These are phyloP conservation scores for Schizopygopsis malacanthus DNA, from an alignment of 2,797 vertebrate species.

Conservation along the genomic window DNA sequence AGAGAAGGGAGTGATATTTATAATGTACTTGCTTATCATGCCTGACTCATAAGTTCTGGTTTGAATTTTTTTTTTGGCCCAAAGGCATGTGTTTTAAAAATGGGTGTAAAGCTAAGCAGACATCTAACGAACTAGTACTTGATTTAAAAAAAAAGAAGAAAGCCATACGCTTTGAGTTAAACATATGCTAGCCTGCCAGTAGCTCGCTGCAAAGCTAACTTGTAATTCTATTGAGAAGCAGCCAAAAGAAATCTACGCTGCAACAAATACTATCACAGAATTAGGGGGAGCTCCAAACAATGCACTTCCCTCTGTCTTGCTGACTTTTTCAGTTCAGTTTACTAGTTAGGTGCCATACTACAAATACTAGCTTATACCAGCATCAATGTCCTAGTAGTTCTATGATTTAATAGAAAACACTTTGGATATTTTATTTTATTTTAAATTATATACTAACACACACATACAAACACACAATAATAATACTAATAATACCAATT, in stretches of 20 bases:
- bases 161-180: conserved; percentile 3
- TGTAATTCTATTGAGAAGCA: conserved; percentile 8
- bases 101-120: conserved; percentile 8
- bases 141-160: background rate
- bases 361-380: background rate
- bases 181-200: conserved; percentile 23
- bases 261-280: conserved; percentile 1
- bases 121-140: background rate
- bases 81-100: conserved; percentile 22
- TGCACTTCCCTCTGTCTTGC: background rate
- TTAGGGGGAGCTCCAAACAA: background rate
- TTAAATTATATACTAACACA: background rate
- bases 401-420: background rate
- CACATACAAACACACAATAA: background rate
- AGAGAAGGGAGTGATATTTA: conserved; percentile 9
- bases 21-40: conserved; percentile 20
- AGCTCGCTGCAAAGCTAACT: conserved; percentile 12
- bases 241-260: background rate
- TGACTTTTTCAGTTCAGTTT: conserved; percentile 40
- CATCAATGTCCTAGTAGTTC: background rate
- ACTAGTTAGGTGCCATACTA: background rate
- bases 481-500: background rate
- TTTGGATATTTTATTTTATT: background rate
- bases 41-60: conserved; percentile 23
- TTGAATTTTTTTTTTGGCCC: background rate